These are phyloP conservation scores for Sebastes fasciatus DNA, from an alignment of 2,113 vertebrate species.

Conservation along the genomic window DNA sequence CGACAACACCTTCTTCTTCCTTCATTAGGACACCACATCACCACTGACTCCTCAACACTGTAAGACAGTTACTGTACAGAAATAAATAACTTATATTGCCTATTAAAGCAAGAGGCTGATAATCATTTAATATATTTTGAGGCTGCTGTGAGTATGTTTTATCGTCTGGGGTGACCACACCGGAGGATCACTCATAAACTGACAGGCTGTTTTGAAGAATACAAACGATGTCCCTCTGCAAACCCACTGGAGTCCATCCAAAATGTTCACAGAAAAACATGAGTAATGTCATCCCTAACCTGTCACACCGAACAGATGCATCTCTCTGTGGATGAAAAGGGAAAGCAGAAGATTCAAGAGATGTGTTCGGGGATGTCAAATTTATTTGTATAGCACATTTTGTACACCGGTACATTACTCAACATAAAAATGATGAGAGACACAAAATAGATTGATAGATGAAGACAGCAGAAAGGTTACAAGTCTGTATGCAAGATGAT, in stretches of 20 bases:
- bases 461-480: no score
- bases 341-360: neutral
- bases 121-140: slow-evolving; percentile 11
- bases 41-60: neutral
- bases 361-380: neutral
- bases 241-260: slow-evolving; percentile 31
- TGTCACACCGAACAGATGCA: slow-evolving; percentile 48
- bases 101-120: neutral
- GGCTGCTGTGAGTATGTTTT: neutral
- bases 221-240: slow-evolving; percentile 30
- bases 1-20: neutral
- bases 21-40: slow-evolving; percentile 13
- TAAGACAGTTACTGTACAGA: neutral
- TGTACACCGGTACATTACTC: neutral
- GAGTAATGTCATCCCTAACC: slow-evolving; percentile 41
- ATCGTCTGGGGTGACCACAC: neutral
- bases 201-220: slow-evolving; percentile 19
- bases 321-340: slow-evolving; percentile 35
- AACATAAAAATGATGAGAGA: neutral
- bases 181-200: slow-evolving; percentile 28
- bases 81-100: slow-evolving; percentile 7
- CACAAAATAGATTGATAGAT: neutral
- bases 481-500: no score
- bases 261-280: slow-evolving; percentile 49
- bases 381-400: neutral